Conservation (phyloP, 2,113 vertebrate genomes). For the Perca flavescens region DNA sequence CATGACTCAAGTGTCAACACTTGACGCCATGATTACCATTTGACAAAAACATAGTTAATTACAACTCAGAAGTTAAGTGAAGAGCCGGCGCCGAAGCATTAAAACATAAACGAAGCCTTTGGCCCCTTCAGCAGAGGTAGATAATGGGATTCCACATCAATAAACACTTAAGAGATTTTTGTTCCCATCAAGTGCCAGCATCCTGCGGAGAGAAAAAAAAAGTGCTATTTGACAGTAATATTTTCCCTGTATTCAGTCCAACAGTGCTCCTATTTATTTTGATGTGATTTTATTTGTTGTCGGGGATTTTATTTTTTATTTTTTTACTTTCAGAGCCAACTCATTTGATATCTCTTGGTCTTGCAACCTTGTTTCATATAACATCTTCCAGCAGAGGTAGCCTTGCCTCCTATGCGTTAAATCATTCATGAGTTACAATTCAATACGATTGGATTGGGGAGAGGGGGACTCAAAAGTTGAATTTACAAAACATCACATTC, state of each 20-base stretch:
- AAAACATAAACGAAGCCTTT: constrained; percentile 64
- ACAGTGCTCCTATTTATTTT: constrained; percentile 63
- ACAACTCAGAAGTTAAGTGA: constrained; percentile 63
- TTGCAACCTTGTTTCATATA: constrained; percentile 76
- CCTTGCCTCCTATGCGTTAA: constrained; percentile 67
- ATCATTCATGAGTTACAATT: constrained; percentile 83
- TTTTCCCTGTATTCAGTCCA: constrained; percentile 50
- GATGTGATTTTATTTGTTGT: constrained; percentile 65
- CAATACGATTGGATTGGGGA: constrained; percentile 80
- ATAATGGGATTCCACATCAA: constrained; percentile 72
- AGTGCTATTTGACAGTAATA: constrained; percentile 51
- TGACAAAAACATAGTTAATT: constrained; percentile 78
- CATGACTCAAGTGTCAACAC: constrained; percentile 69
- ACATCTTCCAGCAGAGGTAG: constrained; percentile 79
- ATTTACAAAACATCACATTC: constrained; percentile 84
- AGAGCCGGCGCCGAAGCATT: constrained; percentile 58
- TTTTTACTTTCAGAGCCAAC: constrained; percentile 36
- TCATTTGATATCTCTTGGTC: constrained; percentile 72
- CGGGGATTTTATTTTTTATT: background rate
- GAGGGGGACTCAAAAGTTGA: constrained; percentile 81
- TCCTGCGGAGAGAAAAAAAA: constrained; percentile 23
- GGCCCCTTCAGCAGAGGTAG: constrained; percentile 48
- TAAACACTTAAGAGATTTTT: constrained; percentile 63
- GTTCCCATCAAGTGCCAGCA: constrained; percentile 44
- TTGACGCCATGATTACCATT: constrained; percentile 68